Base-by-base conservation (phyloP, 1,140 invertebrate species). In the Bicyclus anynana region DNA sequence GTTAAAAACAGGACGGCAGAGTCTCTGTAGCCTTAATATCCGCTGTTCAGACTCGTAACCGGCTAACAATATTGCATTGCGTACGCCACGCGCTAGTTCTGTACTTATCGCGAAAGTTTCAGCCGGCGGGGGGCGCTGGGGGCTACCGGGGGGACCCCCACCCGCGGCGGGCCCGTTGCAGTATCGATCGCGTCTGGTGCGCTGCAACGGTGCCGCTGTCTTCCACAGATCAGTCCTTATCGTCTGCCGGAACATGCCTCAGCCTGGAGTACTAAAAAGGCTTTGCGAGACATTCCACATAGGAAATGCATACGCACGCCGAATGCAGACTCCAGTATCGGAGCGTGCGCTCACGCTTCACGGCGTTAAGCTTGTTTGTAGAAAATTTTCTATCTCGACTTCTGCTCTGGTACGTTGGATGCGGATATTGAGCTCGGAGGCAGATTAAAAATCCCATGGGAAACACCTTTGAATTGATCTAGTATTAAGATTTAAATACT, bases 31-130 rank as follows among this genome's bases (percentile, higher is more conserved):
- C 79, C 78, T 84, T 85, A 85, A 87, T 85, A 85, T 82, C 82
- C 80, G 84, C 78, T 80, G 78, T 85, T 76, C 77, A 83, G 78
- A 80, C 83, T 87, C 81, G 80, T 79, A 87, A 84, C 84, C 74
- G 72, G 81, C 84, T 86, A 87, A 87, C 84, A 86, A 87, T 87
- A 86, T 87, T 86, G 84, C 82, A 75, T 84, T 87, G 84, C 84
- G 84, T 87, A 84, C 80, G 67, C 65, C 73, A 84, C 84, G 81
- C 84, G 84, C 75, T 87, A 87, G 82, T 87, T 84, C 75, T 68
- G 77, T 84, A 87, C 82, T 87, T 86, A 86, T 87, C 82, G 81
- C 81, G 74, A 86, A 87, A 87, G 67, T 87, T 87, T 85, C 84
- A 84, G 82, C 79, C 78, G 77, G 20, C 71, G 73, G 68, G 65